A percentile compares a stretch with the other conserved stretches of the same genome.
These are phyloP conservation scores for Origma solitaria DNA, from an alignment of 2,113 vertebrate species.

Conservation along the genomic window DNA sequence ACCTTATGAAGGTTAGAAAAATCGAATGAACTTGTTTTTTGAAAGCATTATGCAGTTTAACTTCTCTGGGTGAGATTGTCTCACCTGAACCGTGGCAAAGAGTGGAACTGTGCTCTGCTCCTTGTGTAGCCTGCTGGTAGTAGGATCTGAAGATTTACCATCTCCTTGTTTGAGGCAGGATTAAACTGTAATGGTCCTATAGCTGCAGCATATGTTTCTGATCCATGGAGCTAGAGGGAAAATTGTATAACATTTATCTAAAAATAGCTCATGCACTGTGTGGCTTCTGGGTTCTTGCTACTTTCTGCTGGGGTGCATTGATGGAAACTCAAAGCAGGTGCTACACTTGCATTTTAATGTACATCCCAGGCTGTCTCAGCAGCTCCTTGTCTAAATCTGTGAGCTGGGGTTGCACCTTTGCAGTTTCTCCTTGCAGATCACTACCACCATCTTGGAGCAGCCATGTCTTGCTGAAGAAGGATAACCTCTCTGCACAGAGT, in stretches of 20 bases:
- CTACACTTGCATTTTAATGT: neutral
- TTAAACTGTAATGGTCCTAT: neutral
- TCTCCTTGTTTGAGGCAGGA: neutral
- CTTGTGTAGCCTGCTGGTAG: neutral
- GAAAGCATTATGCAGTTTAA: neutral
- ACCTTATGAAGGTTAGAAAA: neutral
- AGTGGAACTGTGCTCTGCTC: neutral
- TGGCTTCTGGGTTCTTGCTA: neutral
- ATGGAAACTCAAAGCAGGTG: neutral
- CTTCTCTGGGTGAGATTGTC: neutral
- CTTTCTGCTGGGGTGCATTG: neutral
- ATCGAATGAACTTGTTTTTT: neutral
- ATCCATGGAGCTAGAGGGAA: neutral
- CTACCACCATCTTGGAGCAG: neutral
- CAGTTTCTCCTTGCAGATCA: neutral
- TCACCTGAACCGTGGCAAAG: neutral
- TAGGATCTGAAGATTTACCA: neutral
- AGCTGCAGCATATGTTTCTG: constrained; percentile 38
- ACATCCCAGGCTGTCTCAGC: neutral
- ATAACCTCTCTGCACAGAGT: neutral
- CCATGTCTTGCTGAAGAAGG: neutral
- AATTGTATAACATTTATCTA: neutral
- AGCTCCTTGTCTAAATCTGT: neutral
- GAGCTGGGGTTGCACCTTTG: neutral
- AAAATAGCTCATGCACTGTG: neutral